Evolutionary conservation across 2,113 vertebrate species (phyloP).

Genomic region (Carassius gibelio): DNA sequence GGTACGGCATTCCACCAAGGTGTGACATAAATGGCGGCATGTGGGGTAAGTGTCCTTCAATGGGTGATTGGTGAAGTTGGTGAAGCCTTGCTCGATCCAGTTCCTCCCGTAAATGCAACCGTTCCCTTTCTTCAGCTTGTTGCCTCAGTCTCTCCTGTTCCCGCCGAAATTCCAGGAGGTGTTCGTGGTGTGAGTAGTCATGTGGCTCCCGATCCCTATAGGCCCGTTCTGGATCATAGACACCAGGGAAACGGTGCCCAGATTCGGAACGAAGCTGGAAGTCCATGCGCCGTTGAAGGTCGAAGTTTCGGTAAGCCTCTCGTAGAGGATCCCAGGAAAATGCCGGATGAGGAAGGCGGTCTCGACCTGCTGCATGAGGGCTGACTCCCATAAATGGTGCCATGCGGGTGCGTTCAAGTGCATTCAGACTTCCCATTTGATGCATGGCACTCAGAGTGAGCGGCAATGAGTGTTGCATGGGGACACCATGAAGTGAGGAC

Average conservation of each 20-base stretch:
- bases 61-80: slow-evolving; percentile 88
- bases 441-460: slow-evolving; percentile 86
- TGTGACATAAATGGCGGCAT: slow-evolving; percentile 88
- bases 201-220: slow-evolving; percentile 92
- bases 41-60: slow-evolving; percentile 86
- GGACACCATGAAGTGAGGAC: slow-evolving; percentile 80
- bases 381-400: slow-evolving; percentile 90
- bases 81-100: slow-evolving; percentile 88
- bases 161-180: slow-evolving; percentile 85
- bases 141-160: slow-evolving; percentile 87
- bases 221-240: slow-evolving; percentile 84
- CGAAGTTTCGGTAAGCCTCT: slow-evolving; percentile 88
- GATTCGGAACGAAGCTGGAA: slow-evolving; percentile 84
- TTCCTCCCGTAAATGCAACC: slow-evolving; percentile 88
- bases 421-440: slow-evolving; percentile 87
- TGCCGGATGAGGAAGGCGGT: slow-evolving; percentile 81
- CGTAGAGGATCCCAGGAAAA: slow-evolving; percentile 90
- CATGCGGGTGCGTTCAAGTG: slow-evolving; percentile 87
- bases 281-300: slow-evolving; percentile 90
- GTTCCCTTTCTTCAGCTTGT: slow-evolving; percentile 84
- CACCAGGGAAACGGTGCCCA: slow-evolving; percentile 81
- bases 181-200: slow-evolving; percentile 90
- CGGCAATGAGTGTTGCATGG: slow-evolving; percentile 85
- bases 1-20: slow-evolving; percentile 87
- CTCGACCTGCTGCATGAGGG: slow-evolving; percentile 80